Evolutionary conservation across 2,888 invertebrate species (phyloP).

Genomic region (Dicyrtomina minuta): DNA sequence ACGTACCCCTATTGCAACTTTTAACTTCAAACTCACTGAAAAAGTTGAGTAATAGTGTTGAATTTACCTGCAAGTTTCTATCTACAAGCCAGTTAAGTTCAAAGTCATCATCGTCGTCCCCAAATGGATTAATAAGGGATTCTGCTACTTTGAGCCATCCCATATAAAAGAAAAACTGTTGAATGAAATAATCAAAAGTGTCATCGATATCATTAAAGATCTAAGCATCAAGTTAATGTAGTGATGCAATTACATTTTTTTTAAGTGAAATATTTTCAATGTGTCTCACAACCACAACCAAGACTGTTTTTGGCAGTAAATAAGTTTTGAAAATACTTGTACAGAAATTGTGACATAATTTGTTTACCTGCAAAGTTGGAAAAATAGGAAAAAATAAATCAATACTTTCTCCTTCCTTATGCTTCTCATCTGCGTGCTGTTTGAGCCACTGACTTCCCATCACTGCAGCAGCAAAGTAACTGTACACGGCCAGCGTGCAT

Average conservation of each 20-base stretch:
- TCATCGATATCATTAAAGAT: too few species aligned
- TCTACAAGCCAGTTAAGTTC: conserved; percentile 91
- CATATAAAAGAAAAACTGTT: conserved; percentile 63
- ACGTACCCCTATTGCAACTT: too few species aligned
- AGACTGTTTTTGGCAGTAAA: too few species aligned
- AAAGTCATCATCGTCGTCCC: conserved; percentile 88
- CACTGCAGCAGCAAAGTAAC: conserved; percentile 83
- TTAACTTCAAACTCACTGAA: too few species aligned
- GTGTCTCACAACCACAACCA: too few species aligned
- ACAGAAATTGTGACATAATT: too few species aligned
- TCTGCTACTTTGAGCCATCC: conserved; percentile 92
- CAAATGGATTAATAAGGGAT: conserved; percentile 83
- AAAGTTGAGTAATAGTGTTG: too few species aligned
- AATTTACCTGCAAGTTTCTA: conserved; percentile 73
- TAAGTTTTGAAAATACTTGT: too few species aligned
- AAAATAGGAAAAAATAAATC: conserved; percentile 89
- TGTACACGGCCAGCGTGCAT: conserved; percentile 88
- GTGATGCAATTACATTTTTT: not conserved
- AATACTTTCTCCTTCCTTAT: conserved; percentile 58
- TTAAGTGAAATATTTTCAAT: not conserved
- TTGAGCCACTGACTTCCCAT: conserved; percentile 83
- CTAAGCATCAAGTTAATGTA: too few species aligned
- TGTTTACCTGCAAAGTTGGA: conserved; percentile 81
- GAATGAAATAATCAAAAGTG: conserved; percentile 50
- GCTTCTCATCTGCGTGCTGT: conserved; percentile 56